These are phyloP conservation scores for Drosophila vallismaia DNA, from an alignment of 2,888 invertebrate species.

Conservation along the genomic window DNA sequence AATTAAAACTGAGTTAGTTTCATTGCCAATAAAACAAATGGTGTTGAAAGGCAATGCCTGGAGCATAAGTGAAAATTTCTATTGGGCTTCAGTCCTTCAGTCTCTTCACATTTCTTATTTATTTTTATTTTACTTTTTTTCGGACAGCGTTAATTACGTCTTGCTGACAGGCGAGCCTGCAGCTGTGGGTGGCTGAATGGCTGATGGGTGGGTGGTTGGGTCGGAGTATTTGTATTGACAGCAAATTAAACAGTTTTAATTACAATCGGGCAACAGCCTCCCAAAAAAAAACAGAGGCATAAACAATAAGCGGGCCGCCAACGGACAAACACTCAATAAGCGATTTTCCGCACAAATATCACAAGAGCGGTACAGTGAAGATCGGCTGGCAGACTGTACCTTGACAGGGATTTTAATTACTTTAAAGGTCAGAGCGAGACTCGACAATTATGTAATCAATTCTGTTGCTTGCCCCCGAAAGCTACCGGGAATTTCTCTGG, in stretches of 20 bases:
- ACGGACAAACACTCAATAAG: conserved; percentile 38
- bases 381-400: too few species aligned
- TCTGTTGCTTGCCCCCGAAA: background rate
- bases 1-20: conserved; percentile 29
- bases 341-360: conserved; percentile 6
- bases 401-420: background rate
- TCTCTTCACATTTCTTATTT: background rate
- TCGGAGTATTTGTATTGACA: conserved; percentile 32
- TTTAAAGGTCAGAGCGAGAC: background rate
- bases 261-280: conserved; percentile 46
- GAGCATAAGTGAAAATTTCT: conserved; percentile 23
- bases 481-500: too few species aligned
- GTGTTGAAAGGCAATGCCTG: background rate
- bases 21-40: conserved; percentile 7
- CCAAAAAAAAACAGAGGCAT: conserved; percentile 5
- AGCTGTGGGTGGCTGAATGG: conserved; percentile 6
- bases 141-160: conserved; percentile 43
- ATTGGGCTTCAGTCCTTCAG: background rate
- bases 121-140: background rate
- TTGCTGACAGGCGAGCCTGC: conserved; percentile 38
- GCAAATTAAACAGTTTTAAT: conserved; percentile 66
- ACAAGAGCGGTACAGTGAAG: background rate
- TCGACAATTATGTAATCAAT: conserved; percentile 1
- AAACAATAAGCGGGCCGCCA: conserved; percentile 25
- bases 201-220: background rate